Evolutionary conservation across 2,888 invertebrate species (phyloP).

Genomic region (Galerucella nymphaeae): DNA sequence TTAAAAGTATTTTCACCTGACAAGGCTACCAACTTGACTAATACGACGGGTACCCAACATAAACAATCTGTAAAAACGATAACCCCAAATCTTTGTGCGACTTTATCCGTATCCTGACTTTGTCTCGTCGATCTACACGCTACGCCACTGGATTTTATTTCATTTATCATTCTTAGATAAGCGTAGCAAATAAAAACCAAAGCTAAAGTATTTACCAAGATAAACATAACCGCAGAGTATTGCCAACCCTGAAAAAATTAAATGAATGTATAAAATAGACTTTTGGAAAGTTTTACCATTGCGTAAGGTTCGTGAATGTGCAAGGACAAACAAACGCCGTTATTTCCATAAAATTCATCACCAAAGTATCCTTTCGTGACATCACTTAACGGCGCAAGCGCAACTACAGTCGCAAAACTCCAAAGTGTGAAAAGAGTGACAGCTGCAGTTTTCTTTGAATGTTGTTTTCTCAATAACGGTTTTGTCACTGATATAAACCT

Average conservation of each 20-base stretch:
- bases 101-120: constrained; percentile 68
- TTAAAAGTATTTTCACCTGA: constrained; percentile 61
- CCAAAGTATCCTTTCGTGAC: constrained; percentile 67
- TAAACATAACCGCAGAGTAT: constrained; percentile 70
- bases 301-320: constrained; percentile 72
- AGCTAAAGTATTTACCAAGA: constrained; percentile 69
- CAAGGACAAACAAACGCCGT: constrained; percentile 71
- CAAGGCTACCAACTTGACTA: constrained; percentile 69
- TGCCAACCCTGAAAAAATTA: constrained; percentile 68
- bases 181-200: constrained; percentile 70
- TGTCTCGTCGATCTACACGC: constrained; percentile 71
- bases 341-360: constrained; percentile 69
- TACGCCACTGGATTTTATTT: constrained; percentile 69
- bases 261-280: background rate
- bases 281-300: constrained; percentile 60
- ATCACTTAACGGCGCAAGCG: constrained; percentile 66
- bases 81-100: constrained; percentile 71
- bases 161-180: constrained; percentile 70
- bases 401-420: constrained; percentile 66
- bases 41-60: constrained; percentile 72
- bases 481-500: constrained; percentile 72
- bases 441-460: constrained; percentile 65
- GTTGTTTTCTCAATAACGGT: constrained; percentile 65
- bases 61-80: constrained; percentile 72
- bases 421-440: constrained; percentile 67